Evolutionary conservation across 2,888 invertebrate species (phyloP), one percentile per base, ranked within the genome.

Genomic region (Drosophila histrio): DNA sequence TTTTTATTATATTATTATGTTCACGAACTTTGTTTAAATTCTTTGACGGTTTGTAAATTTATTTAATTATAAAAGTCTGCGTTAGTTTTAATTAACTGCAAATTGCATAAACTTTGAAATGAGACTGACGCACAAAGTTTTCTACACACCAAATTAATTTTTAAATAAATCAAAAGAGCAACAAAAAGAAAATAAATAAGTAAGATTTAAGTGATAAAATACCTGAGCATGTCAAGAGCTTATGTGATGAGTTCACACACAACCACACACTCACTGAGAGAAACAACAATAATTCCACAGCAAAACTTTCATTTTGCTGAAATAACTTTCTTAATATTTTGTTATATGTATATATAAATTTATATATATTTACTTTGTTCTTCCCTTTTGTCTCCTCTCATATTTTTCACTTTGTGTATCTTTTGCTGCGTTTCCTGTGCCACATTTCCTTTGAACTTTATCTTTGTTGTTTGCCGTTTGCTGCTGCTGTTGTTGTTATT

Each of bases 261-360:
- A 59, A 34, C 36, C 49, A 36, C 41, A 32, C 13, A 7, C n/a
- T n/a, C 11, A 26, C 46, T 34, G 1, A 3, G 15, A 13, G 9
- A 24, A 13, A 34, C 19, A 21, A 28, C 26, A 46, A 11, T 22
- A 66, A 67, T 54, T 43, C 56, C 24, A 43, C 46, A 56, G 53
- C 49, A 49, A 59, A 84, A 79, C 80, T 83, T 80, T 75, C 68
- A 65, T 80, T 77, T 77, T 63, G 73, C 49, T 64, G 73, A 59
- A 68, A 84, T 73, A 81, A 81, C 84, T 84, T 81, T 81, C 79
- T 79, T 78, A 77, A 74, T 82, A 82, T 82, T 84, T 80, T 84
- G 72, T 75, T 79, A 77, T 56, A 63, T 13, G 6, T n/a, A 26
- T 28, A 38, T n/a, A 38, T 39, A 41, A 34, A 13, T 39, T 41